phyloP scores from a whole-genome alignment of 2,113 vertebrate genomes.

The Forbesichthys papilliferus region DNA sequence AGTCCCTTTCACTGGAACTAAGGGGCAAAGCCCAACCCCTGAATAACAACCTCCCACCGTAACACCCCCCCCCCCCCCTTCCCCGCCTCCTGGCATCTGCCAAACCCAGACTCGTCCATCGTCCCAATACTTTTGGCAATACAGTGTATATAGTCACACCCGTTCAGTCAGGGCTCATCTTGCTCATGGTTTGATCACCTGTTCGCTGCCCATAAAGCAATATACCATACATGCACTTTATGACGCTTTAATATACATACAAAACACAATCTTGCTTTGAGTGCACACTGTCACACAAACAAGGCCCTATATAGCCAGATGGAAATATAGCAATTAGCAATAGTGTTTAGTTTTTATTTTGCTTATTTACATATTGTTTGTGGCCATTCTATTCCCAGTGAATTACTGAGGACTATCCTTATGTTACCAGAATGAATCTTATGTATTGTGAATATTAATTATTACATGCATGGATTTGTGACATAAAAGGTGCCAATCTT shows the following conservation, averaged over 20 bases:
- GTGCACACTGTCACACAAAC: neutral
- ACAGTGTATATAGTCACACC: neutral
- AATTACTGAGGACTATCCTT: slow-evolving; percentile 25
- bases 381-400: slow-evolving; percentile 13
- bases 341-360: neutral
- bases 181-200: slow-evolving; percentile 45
- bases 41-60: too few relatives aligned
- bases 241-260: too few relatives aligned
- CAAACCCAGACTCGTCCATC: too few relatives aligned
- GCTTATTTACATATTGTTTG: slow-evolving; percentile 29
- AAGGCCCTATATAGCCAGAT: neutral
- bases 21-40: too few relatives aligned
- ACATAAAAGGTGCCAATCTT: slow-evolving; percentile 3
- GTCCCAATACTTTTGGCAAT: too few relatives aligned
- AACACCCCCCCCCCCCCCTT: too few relatives aligned
- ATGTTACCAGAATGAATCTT: slow-evolving; percentile 26
- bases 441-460: neutral
- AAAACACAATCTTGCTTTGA: neutral
- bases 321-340: slow-evolving; percentile 21
- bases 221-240: slow-evolving; percentile 34
- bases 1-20: too few relatives aligned
- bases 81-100: too few relatives aligned
- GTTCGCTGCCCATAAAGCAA: slow-evolving; percentile 46
- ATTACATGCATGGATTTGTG: slow-evolving; percentile 19
- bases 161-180: slow-evolving; percentile 9